These are phyloP conservation scores for Trileptium ribeirensis DNA, from an alignment of 2,888 invertebrate genomes.

Conservation along the genomic window DNA sequence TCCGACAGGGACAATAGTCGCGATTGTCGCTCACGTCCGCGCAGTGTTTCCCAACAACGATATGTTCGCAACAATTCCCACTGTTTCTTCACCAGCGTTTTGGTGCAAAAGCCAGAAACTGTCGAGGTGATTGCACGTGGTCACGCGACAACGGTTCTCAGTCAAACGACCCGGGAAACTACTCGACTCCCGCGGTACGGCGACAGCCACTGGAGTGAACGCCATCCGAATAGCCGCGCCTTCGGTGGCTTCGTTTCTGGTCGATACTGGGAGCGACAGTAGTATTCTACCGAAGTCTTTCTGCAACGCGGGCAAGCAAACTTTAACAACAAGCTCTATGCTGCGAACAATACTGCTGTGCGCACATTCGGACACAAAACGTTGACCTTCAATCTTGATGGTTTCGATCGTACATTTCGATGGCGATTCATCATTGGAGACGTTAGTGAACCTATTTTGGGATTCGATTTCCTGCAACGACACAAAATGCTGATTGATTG, in stretches of 20 bases:
- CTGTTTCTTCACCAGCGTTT: constrained; percentile 1
- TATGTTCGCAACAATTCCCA: neutral
- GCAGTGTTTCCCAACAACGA: neutral
- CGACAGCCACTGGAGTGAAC: neutral
- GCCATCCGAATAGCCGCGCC: neutral
- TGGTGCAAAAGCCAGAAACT: neutral
- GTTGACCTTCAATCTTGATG: neutral
- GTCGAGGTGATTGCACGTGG: neutral
- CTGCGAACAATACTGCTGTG: neutral
- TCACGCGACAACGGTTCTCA: neutral
- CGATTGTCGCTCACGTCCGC: neutral
- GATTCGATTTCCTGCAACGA: neutral
- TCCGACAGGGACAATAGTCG: neutral
- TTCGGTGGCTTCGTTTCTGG: neutral
- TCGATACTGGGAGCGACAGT: neutral
- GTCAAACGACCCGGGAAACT: neutral
- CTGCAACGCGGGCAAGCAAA: neutral
- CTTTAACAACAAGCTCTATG: neutral
- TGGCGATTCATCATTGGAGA: constrained; percentile 3
- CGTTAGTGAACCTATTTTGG: constrained; percentile 8
- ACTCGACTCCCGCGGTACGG: neutral
- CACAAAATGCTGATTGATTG: neutral
- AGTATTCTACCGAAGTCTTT: neutral
- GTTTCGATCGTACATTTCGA: constrained; percentile 5
- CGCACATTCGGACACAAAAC: neutral